Percentiles rank a stretch among this genome's conserved stretches.
phyloP scores from a whole-genome alignment of 2,113 vertebrate species.

The Amia ocellicauda region DNA sequence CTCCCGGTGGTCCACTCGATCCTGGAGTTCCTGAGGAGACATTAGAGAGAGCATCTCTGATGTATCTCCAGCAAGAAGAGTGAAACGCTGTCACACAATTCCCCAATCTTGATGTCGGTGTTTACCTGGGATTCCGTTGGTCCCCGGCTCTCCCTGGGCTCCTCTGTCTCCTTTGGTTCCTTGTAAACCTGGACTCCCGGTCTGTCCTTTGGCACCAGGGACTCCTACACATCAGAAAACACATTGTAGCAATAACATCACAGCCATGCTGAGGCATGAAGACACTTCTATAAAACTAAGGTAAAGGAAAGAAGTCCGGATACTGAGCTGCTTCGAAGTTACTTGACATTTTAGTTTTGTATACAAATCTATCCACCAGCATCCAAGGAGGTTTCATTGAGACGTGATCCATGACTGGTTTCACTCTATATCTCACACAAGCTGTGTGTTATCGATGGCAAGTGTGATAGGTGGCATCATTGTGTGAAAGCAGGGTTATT shows the following conservation, averaged over 20 bases:
- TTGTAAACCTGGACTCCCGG: background rate
- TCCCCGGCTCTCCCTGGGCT: background rate
- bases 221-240: conserved; percentile 22
- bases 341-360: no score
- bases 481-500: background rate
- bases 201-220: background rate
- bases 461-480: background rate
- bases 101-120: background rate
- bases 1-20: conserved; percentile 14
- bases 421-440: no score
- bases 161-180: background rate
- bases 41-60: background rate
- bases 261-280: background rate
- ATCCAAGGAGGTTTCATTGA: no score
- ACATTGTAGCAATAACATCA: background rate
- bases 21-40: conserved; percentile 22
- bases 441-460: no score
- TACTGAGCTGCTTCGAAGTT: no score
- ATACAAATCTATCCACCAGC: no score
- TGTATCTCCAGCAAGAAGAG: background rate
- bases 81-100: background rate
- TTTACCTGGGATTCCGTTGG: background rate
- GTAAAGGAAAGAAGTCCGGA: no score
- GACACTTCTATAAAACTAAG: no score
- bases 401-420: no score